phyloP scores from a whole-genome alignment of 2,797 vertebrate genomes.

The Microctenopoma steveboyesi region DNA sequence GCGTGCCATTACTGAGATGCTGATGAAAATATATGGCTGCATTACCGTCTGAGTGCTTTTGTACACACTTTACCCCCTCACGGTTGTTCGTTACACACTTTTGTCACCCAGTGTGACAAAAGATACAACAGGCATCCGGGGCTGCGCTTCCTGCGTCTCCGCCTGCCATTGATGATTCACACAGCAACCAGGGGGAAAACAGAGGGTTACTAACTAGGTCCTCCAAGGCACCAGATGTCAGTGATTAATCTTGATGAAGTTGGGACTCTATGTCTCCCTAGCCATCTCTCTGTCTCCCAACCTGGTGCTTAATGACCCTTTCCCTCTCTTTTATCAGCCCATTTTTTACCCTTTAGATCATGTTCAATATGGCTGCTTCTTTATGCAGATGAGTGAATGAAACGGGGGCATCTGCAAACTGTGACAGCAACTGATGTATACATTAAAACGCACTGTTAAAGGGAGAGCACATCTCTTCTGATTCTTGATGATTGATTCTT shows the following conservation, averaged over 20 bases:
- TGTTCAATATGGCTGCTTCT: constrained; percentile 59
- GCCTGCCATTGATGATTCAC: constrained; percentile 77
- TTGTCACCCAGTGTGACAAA: constrained; percentile 71
- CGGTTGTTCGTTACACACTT: constrained; percentile 63
- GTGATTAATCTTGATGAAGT: constrained; percentile 83
- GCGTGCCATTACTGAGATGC: constrained; percentile 13
- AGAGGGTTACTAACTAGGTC: constrained; percentile 82
- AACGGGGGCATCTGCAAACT: constrained; percentile 15
- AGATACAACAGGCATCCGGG: constrained; percentile 67
- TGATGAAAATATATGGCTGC: constrained; percentile 27
- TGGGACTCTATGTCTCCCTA: constrained; percentile 71
- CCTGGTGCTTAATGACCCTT: constrained; percentile 80
- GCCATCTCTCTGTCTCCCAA: constrained; percentile 75
- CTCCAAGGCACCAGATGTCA: constrained; percentile 81
- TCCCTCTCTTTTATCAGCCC: constrained; percentile 76
- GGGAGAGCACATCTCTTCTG: too few relatives aligned
- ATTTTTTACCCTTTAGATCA: constrained; percentile 76
- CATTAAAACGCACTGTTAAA: background rate
- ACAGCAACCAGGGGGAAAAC: constrained; percentile 65
- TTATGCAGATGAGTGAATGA: constrained; percentile 60
- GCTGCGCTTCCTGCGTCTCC: constrained; percentile 62
- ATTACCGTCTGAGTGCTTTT: constrained; percentile 31
- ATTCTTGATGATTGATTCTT: too few relatives aligned
- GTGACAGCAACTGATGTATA: constrained; percentile 9
- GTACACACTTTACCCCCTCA: constrained; percentile 40